Conservation (phyloP, 2,113 vertebrate species). For the Gymnobelideus leadbeateri region DNA sequence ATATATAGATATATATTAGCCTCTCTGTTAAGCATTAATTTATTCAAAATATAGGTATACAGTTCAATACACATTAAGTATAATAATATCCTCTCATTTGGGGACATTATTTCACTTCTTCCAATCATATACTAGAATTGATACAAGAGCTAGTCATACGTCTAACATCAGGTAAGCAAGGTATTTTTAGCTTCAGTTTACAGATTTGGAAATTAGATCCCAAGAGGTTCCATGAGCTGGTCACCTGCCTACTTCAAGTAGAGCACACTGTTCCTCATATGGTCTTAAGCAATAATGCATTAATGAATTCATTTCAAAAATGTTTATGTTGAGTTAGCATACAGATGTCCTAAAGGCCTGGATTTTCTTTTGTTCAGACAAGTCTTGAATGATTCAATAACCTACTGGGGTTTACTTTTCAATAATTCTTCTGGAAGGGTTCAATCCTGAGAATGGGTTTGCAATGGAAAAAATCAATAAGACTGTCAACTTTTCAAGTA, state of each 20-base stretch:
- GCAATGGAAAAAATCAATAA: slow-evolving; percentile 55
- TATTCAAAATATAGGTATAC: neutral
- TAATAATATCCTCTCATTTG: neutral
- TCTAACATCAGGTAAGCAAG: neutral
- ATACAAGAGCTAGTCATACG: neutral
- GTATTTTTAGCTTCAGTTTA: neutral
- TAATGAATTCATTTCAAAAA: neutral
- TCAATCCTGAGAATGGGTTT: slow-evolving; percentile 62
- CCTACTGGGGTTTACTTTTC: neutral
- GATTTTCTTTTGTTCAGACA: slow-evolving; percentile 3
- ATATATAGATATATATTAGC: neutral
- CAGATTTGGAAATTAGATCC: neutral
- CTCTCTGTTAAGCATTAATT: neutral
- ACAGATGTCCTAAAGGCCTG: neutral
- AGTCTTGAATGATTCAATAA: neutral
- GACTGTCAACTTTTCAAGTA: slow-evolving; percentile 58
- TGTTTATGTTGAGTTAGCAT: neutral
- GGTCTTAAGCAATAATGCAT: neutral
- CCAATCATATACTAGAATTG: neutral
- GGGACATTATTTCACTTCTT: neutral
- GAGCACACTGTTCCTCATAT: neutral
- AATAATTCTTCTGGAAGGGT: slow-evolving; percentile 48
- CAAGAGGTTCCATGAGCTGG: neutral
- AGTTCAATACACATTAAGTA: neutral
- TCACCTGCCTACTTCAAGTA: neutral